Base-by-base conservation (phyloP, 2,113 vertebrate species). In the Hiodon alosoides region DNA sequence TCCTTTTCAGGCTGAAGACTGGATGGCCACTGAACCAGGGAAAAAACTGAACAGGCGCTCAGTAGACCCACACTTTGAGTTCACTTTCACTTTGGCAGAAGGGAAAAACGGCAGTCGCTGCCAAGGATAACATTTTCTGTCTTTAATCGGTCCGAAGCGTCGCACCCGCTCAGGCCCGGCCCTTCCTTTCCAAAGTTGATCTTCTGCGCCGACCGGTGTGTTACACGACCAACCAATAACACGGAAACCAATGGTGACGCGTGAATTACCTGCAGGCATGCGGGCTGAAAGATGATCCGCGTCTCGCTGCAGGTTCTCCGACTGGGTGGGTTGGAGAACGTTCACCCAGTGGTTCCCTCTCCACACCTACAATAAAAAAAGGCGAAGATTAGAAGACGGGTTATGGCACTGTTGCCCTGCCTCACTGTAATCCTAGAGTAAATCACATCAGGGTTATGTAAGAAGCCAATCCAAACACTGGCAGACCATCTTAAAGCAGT, bases 81-180 rank as follows among this genome's bases (percentile, higher is more conserved):
- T 53, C 11, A 46, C 58, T 16, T 73, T 64, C 4, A 6, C 8
- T 66, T 73, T 60, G 3, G 47, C 9, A 3, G 46, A 17, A 61
- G 31, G 2, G 11, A 72, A 69, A 16, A 65, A 54, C 9, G 9
- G 8, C 9, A 64, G 3, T 11, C 16, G 9, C 47, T 53, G 52
- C 65, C 46, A 58, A 31, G 14, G 14, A 76, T 62, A 70, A 83
- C 11, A 17, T 54, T 11, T 67, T 76, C 78, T 76, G 14, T 9
- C 62, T 77, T 66, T 60, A 76, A 71, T 81, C 75, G 80, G 59
- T 67, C 72, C 67, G 47, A 78, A 82, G 17, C 17, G 69, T n/a
- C 47, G 46, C 58, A n/a, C 31, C 46, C 61, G 57, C 16, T 6
- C 47, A 58, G 58, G 61, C 55, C 64, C 17, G 61, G 64, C 62